These are phyloP conservation scores for Acronicta leporina DNA, from an alignment of 2,888 invertebrate species.

Conservation along the genomic window DNA sequence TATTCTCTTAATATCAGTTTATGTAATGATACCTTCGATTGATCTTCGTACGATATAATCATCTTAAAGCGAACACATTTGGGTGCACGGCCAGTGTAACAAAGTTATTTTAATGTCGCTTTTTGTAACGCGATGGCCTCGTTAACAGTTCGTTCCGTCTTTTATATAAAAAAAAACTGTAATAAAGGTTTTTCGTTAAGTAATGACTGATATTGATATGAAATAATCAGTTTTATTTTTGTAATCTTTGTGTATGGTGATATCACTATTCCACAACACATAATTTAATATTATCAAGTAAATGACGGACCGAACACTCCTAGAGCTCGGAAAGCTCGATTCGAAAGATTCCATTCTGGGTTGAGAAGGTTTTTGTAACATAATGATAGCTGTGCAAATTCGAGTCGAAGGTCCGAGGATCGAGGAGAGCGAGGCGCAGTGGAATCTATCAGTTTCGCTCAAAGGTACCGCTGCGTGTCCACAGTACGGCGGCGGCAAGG, in stretches of 20 bases:
- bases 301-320: conserved; percentile 19
- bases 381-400: background rate
- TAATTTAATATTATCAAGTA: background rate
- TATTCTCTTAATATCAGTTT: conserved; percentile 9
- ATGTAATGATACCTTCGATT: conserved; percentile 61
- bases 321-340: conserved; percentile 3
- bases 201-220: background rate
- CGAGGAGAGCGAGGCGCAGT: conserved; percentile 24
- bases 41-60: conserved; percentile 62
- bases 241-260: background rate
- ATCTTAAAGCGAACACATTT: conserved; percentile 67
- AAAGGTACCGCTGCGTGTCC: conserved; percentile 37
- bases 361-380: background rate
- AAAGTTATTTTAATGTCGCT: conserved; percentile 65
- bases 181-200: too few species aligned
- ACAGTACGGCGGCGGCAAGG: conserved; percentile 84
- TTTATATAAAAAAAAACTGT: background rate
- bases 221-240: too few species aligned
- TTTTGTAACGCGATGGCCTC: conserved; percentile 49
- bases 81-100: conserved; percentile 82
- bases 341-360: background rate
- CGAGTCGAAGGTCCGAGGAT: background rate
- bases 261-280: background rate
- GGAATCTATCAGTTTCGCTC: conserved; percentile 2
- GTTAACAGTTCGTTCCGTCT: conserved; percentile 27